Evolutionary conservation across 2,888 invertebrate species (phyloP).

Genomic region (Diplazon laetatorius): DNA sequence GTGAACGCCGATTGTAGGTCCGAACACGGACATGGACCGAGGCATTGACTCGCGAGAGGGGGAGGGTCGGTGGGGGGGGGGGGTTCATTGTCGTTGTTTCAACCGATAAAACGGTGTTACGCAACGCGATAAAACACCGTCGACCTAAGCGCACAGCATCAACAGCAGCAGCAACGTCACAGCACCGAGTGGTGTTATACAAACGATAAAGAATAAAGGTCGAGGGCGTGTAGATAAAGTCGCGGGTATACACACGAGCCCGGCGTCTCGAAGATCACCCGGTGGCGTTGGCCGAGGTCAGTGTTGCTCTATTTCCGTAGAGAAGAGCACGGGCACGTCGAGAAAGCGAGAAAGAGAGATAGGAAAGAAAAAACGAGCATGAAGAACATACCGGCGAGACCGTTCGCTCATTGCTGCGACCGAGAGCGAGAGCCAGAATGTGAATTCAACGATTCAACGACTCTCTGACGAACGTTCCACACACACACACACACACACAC

Average conservation of each 20-base stretch:
- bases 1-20: too few relatives aligned
- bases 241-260: constrained; percentile 2
- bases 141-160: too few relatives aligned
- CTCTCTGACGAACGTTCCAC: constrained; percentile 54
- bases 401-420: neutral
- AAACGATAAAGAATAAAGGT: constrained; percentile 36
- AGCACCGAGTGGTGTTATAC: neutral
- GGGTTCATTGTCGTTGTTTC: constrained; percentile 1
- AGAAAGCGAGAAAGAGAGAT: neutral
- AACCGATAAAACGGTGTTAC: neutral
- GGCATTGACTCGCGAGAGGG: neutral
- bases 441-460: constrained; percentile 30
- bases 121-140: constrained; percentile 5
- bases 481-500: too few relatives aligned
- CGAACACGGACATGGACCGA: too few relatives aligned
- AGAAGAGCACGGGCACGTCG: constrained; percentile 21
- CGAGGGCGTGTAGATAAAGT: constrained; percentile 37
- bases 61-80: too few relatives aligned
- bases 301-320: constrained; percentile 65
- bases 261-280: constrained; percentile 16
- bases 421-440: constrained; percentile 41
- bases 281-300: constrained; percentile 60
- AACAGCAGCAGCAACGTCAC: neutral
- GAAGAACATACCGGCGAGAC: constrained; percentile 16
- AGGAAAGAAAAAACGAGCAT: neutral